Base-by-base conservation (phyloP, 2,797 vertebrate species). In the Epinephelus malabaricus region DNA sequence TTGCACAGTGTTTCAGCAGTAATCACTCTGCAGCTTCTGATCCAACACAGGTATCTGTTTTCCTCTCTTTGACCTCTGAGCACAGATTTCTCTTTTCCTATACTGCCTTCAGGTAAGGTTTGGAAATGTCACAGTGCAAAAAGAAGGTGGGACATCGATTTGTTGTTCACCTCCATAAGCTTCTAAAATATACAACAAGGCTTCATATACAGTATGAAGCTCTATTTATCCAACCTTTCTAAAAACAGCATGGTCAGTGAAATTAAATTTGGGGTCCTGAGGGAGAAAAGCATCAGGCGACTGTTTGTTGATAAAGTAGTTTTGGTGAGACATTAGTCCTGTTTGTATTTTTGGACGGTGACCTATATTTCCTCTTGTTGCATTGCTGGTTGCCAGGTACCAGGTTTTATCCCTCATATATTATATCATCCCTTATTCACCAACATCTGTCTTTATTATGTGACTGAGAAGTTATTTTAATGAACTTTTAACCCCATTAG, bases 301-400 rank as follows among this genome's bases (percentile, higher is more conserved):
- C n/a, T 23, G n/a, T 40, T 23, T 43, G n/a, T 23, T 62, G 59
- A 45, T 62, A 3, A 40, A 62, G n/a, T 23, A 45, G 13, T 45
- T 43, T 45, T n/a, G 21, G 40, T 0, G 60, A 45, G 40, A 62
- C 60, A 62, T 62, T 62, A 25, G 60, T 45, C 60, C 60, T 62
- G 38, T 62, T 62, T 43, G n/a, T 61, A 61, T 61, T 61, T 61
- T 45, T 43, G 59, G 59, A 61, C 40, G n/a, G 2, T 62, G 40
- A 62, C 60, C 60, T 62, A 62, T 62, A 45, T 43, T 61, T 43
- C 59, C 59, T 61, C 59, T 60, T 21, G 38, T 61, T 61, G 59
- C 14, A 2, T 17, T 17, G 46, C 46, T 47, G 46, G 46, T 47
- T 47, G 46, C 46, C 59, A 61, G 59, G 40, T 62, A n/a, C 23